Conservation (phyloP, 2,888 invertebrate genomes). For the Aricia artaxerxes region DNA sequence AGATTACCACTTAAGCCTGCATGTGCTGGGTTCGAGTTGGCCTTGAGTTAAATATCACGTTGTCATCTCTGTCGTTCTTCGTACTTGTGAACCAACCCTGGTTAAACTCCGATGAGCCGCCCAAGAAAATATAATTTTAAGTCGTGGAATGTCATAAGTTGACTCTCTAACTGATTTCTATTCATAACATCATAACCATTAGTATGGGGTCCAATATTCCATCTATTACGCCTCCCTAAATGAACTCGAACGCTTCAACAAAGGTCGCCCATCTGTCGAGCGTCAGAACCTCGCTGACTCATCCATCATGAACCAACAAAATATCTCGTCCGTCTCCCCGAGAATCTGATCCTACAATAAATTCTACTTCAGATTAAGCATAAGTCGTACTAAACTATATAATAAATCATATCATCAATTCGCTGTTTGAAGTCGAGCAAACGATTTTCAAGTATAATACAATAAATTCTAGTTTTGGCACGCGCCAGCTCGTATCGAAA, state of each 20-base stretch:
- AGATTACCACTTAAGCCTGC: neutral
- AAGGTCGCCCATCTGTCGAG: slow-evolving; percentile 13
- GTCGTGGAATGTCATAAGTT: neutral
- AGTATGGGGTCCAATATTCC: neutral
- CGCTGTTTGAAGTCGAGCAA: slow-evolving; percentile 36
- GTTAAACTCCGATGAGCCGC: neutral
- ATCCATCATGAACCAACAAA: slow-evolving; percentile 3
- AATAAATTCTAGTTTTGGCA: slow-evolving; percentile 67
- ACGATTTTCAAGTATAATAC: slow-evolving; percentile 55
- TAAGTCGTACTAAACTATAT: slow-evolving; percentile 13
- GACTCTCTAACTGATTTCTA: neutral
- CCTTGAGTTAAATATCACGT: neutral
- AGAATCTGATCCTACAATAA: neutral
- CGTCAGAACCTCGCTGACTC: slow-evolving; percentile 11
- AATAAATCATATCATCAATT: slow-evolving; percentile 31
- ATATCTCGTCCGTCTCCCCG: neutral
- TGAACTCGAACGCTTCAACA: neutral
- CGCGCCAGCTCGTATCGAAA: slow-evolving; percentile 44
- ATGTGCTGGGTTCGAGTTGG: neutral
- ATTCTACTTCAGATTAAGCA: slow-evolving; percentile 9
- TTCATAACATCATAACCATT: neutral
- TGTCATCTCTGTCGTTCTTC: neutral
- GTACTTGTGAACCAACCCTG: neutral
- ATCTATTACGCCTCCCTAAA: slow-evolving; percentile 3
- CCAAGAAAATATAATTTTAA: neutral